These are phyloP conservation scores for Bubo blakistoni DNA, from an alignment of 2,113 vertebrate species.

Conservation along the genomic window DNA sequence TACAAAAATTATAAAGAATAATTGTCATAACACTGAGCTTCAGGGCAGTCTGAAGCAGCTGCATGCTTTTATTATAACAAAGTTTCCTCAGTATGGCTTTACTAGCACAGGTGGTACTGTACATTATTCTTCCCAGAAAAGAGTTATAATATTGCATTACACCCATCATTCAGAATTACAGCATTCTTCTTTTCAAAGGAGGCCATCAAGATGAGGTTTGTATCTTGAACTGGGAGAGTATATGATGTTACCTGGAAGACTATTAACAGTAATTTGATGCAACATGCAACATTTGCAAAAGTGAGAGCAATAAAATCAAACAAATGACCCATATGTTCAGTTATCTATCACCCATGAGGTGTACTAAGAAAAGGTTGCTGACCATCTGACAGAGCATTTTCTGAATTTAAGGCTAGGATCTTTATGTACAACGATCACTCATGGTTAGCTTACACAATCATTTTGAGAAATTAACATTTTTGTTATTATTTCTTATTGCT, in stretches of 20 bases:
- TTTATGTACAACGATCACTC: background rate
- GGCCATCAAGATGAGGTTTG: background rate
- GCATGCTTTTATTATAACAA: background rate
- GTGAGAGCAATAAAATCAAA: constrained; percentile 41
- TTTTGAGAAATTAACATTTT: background rate
- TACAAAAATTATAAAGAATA: background rate
- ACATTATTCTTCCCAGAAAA: constrained; percentile 5
- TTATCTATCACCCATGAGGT: background rate
- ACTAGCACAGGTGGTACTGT: background rate
- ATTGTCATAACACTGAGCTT: background rate
- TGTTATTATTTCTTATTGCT: background rate
- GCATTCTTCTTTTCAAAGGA: constrained; percentile 12
- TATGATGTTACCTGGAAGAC: background rate
- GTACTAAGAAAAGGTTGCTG: background rate
- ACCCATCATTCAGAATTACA: background rate
- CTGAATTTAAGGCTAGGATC: background rate
- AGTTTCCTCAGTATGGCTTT: background rate
- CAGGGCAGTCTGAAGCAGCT: background rate
- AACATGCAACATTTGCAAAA: constrained; percentile 18
- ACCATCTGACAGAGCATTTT: background rate
- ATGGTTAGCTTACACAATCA: background rate
- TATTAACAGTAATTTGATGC: background rate
- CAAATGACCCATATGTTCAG: constrained; percentile 33
- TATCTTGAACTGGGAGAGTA: background rate
- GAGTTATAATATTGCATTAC: background rate